Base-by-base conservation (phyloP, 2,797 vertebrate species). In the Valencia hispanica region DNA sequence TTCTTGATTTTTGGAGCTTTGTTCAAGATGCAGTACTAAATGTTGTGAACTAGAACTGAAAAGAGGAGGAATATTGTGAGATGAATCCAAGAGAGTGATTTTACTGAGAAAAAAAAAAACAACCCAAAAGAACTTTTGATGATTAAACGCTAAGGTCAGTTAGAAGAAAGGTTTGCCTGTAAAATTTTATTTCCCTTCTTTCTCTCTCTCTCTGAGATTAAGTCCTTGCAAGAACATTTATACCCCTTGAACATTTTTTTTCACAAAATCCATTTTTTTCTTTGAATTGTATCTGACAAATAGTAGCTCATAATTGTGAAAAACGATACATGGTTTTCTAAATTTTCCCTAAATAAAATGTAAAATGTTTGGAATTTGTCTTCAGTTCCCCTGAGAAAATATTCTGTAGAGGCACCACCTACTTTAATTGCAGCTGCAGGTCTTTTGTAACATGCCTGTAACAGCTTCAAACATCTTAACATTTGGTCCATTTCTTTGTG, bases 31-130 rank as follows among this genome's bases (percentile, higher is more conserved):
- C 77, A 73, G 41, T 20, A 32, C 50, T 71, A 87, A 87, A 91
- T 91, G 84, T 89, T 79, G 80, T 77, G 70, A 84, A 78, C 25
- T 68, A 34, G 36, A 84, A 82, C 51, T 86, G 81, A 86, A 85
- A 88, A 79, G 43, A 66, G 59, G 57, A 59, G 17, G 25, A 25
- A 25, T 59, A n/a, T 82, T 77, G 27, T 3, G 71, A 68, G 75
- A 68, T 32, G 14, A 75, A 36, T 66, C 50, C 55, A 76, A 75
- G 65, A 36, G 57, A 15, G 43, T 14, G 30, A 78, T 78, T 80
- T 74, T 39, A 55, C 72, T 15, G 43, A 61, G 27, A 65, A 50
- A 47, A 61, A 36, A 75, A 39, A 25, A 73, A 80, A 66, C 51
- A 81, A 18, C 47, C 30, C 75, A 82, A 84, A 66, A 82, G 27